Evolutionary conservation across 2,888 invertebrate species (phyloP).

Genomic region (Ceramica pisi): DNA sequence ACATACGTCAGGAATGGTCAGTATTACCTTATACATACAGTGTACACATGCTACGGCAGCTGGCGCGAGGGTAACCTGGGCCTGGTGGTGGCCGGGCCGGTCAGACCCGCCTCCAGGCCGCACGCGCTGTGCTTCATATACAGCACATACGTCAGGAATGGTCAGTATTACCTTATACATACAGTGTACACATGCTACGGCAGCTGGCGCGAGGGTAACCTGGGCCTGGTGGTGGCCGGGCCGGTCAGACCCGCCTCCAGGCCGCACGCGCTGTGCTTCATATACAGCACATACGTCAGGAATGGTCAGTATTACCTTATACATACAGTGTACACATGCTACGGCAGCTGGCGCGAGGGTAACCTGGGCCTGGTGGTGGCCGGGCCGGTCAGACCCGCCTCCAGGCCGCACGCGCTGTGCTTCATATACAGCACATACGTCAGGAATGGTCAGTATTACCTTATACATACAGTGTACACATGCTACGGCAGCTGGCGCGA

Average conservation of each 20-base stretch:
- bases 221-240: too few species aligned
- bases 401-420: constrained; percentile 90
- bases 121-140: constrained; percentile 92
- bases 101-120: constrained; percentile 85
- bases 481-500: constrained; percentile 94
- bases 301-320: too few species aligned
- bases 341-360: constrained; percentile 93
- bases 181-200: too few species aligned
- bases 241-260: too few species aligned
- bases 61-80: too few species aligned
- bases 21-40: constrained; percentile 14
- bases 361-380: constrained; percentile 92
- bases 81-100: constrained; percentile 92
- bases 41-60: too few species aligned
- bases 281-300: too few species aligned
- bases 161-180: constrained; percentile 65
- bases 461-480: constrained; percentile 88
- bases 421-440: constrained; percentile 90
- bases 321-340: too few species aligned
- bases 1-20: constrained; percentile 79
- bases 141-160: constrained; percentile 79
- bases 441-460: constrained; percentile 77
- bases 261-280: too few species aligned
- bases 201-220: too few species aligned
- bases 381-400: constrained; percentile 87